Percentiles rank a stretch among this genome's conserved stretches.
Evolutionary conservation across 1,140 invertebrate genomes (phyloP).

Genomic region (Brachionus paranguensis): DNA sequence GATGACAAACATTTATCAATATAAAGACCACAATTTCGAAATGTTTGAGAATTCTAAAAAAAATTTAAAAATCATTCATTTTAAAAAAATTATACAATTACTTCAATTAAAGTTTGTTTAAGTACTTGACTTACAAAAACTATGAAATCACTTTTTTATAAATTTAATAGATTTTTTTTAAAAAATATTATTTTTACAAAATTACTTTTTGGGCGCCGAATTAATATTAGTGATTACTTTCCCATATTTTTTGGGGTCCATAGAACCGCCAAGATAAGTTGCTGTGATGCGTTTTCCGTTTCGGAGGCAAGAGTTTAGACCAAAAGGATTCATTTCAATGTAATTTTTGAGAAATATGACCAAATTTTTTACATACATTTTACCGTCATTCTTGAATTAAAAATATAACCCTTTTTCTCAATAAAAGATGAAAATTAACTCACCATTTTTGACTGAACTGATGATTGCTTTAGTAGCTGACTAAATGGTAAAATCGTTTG

Average conservation of each 20-base stretch:
- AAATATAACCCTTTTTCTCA: too few species aligned
- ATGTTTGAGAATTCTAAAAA: neutral
- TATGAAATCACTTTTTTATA: neutral
- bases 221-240: neutral
- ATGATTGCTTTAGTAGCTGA: slow-evolving; percentile 17
- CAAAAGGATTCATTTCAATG: slow-evolving; percentile 36
- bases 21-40: neutral
- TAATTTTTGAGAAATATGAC: slow-evolving; percentile 11
- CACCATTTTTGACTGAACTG: slow-evolving; percentile 26
- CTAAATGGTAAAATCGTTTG: slow-evolving; percentile 32
- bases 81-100: neutral
- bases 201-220: neutral
- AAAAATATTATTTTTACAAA: neutral
- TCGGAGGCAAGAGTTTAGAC: neutral
- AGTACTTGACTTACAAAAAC: slow-evolving; percentile 19
- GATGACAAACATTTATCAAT: slow-evolving; percentile 30
- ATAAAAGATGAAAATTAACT: too few species aligned
- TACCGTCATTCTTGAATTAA: neutral
- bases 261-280: neutral
- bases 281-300: slow-evolving; percentile 15
- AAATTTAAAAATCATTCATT: neutral
- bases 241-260: slow-evolving; percentile 19
- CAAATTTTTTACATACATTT: slow-evolving; percentile 31
- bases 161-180: neutral
- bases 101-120: slow-evolving; percentile 34